Base-by-base conservation (phyloP, 2,888 invertebrate species). In the Leucania comma region DNA sequence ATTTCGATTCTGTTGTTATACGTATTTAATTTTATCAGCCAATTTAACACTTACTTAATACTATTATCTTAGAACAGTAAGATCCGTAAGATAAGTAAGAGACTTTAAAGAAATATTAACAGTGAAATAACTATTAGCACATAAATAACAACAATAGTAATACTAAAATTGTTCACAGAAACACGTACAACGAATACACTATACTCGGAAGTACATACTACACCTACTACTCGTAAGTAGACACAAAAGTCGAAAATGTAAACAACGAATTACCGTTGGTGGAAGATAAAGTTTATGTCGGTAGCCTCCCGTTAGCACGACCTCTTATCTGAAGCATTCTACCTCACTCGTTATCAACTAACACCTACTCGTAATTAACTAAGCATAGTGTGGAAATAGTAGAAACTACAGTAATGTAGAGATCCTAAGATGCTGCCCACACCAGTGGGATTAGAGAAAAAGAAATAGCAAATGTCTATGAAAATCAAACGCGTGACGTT, bases 321-420 rank as follows among this genome's bases (percentile, higher is more conserved):
- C 74, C 62, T 80, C 83, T 90, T 91, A 91, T 90, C 91, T 89
- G 53, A 87, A 87, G 87, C 85, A 84, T 87, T 90, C 88, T 82
- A 87, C 84, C 86, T 85, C 81, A 75, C 32, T 24, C 35, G 58
- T 77, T 81, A 84, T 81, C 76, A 67, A 73, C 82, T 71, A 77
- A 84, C 84, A 76, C 80, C 64, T 79, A 71, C 75, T 56, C 68
- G 78, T 79, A 72, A 77, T 79, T 77, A 78, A 81, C 76, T 29
- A 71, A 73, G 58, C 54, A 72, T 22, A 60, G 35, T 60, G 60
- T 46, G 48, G 72, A 71, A 76, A 68, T 67, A 38, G 69, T 65
- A 51, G 60, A 68, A 67, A 61, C 51, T 42, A 53, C 20, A 20
- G 54, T 42, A 51, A 60, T 56, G 3, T 35, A 29, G 17, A 59